Base-by-base conservation (phyloP, 1,140 invertebrate genomes). In the Microplitis demolitor region DNA sequence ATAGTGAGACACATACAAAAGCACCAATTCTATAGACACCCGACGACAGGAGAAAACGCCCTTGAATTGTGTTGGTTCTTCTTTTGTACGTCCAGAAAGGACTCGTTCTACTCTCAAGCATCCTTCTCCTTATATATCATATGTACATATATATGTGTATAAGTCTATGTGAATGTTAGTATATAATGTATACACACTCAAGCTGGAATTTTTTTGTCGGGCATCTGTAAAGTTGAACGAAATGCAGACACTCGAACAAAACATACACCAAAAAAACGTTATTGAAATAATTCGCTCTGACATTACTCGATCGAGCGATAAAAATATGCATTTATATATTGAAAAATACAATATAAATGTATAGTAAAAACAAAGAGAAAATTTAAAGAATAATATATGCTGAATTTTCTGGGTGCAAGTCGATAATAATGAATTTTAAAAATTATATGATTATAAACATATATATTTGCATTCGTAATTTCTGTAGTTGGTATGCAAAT, bases 41-140 rank as follows among this genome's bases (percentile, higher is more conserved):
- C 66, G 31, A 31, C 50, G 66, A 67, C 66, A 67, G 66, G 45
- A 53, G 66, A 67, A 24, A 67, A 67, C 66, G 66, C 66, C 66
- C 66, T 54, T 50, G 4, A 39, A 35, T 64, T 14, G 66, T 34
- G 66, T 67, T 67, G 50, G 66, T 67, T 34, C 16, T 67, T 67
- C 66, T 67, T 53, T 67, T 67, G 66, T 67, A 54, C 14, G 9
- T 16, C 51, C 4, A 67, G 33, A 67, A 67, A 67, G 34, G 50
- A 67, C 50, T 67, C 39, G 33, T 11, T 50, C 51, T 24, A 50
- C 66, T 67, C 66, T 67, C 51, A 67, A 67, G 66, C 50, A 37
- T 67, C 51, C 66, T 67, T 67, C 53, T 50, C 33, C 34, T 11
- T 45, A 24, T 24, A 24, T 24, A 24, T 24, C 24, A 24, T 24